Evolutionary conservation across 2,888 invertebrate species (phyloP).

Genomic region (Athetis lepigone): DNA sequence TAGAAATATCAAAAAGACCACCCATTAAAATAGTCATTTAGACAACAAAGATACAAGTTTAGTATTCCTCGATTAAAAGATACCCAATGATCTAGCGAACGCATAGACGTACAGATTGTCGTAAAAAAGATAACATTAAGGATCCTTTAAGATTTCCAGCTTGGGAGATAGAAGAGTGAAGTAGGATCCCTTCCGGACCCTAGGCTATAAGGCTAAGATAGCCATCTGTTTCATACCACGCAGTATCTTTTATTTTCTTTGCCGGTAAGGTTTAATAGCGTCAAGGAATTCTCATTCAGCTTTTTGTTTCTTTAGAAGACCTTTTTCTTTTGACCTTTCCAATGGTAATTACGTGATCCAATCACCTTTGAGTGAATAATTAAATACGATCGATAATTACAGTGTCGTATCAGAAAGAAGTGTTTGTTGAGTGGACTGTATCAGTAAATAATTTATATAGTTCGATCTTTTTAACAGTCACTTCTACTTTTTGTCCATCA

Average conservation of each 20-base stretch:
- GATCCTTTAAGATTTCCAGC: conserved; percentile 45
- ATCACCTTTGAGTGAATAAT: conserved; percentile 34
- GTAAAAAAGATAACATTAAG: conserved; percentile 49
- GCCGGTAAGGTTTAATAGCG: conserved; percentile 31
- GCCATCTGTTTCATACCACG: conserved; percentile 45
- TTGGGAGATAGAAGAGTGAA: conserved; percentile 38
- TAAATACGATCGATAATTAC: conserved; percentile 11
- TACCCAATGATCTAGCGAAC: conserved; percentile 32
- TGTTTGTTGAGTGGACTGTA: not conserved
- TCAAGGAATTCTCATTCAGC: conserved; percentile 31
- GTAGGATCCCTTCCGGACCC: conserved; percentile 42
- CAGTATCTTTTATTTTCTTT: conserved; percentile 43
- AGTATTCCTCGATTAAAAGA: conserved; percentile 39
- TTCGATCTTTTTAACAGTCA: not conserved
- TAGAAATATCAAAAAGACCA: conserved; percentile 28
- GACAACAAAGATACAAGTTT: conserved; percentile 43
- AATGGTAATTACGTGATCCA: conserved; percentile 20
- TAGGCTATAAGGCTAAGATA: conserved; percentile 46
- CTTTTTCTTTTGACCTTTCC: conserved; percentile 41
- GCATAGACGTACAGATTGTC: conserved; percentile 37
- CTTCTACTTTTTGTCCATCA: too few relatives aligned
- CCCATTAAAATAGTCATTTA: conserved; percentile 40
- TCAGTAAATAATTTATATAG: not conserved
- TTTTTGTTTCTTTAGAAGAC: conserved; percentile 13
- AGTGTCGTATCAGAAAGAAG: conserved; percentile 8